These are phyloP conservation scores for Ctenoplectra terminalis DNA, from an alignment of 1,140 invertebrate species.

Conservation along the genomic window DNA sequence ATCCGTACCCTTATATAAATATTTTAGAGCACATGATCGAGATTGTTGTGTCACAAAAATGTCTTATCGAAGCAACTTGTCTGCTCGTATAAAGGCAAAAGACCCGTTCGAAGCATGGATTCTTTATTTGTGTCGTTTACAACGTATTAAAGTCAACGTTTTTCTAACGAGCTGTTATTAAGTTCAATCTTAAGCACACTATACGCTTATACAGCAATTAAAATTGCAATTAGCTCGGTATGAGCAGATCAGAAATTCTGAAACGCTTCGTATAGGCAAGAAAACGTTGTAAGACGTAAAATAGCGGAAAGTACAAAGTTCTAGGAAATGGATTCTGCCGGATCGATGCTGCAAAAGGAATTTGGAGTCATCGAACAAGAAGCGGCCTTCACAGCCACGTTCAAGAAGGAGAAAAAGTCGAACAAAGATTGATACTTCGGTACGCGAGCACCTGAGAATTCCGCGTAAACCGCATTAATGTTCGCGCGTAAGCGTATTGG, in stretches of 20 bases:
- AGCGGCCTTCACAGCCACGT: background rate
- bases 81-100: background rate
- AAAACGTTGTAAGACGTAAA: background rate
- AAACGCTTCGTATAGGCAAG: background rate
- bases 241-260: too few relatives aligned
- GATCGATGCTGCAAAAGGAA: background rate
- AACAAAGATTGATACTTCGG: slow-evolving; percentile 24
- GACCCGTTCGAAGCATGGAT: background rate
- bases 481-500: slow-evolving; percentile 51
- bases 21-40: background rate
- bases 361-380: background rate
- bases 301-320: background rate
- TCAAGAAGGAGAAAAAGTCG: slow-evolving; percentile 11
- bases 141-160: background rate
- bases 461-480: slow-evolving; percentile 42
- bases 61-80: background rate
- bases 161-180: too few relatives aligned
- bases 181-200: too few relatives aligned
- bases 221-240: too few relatives aligned
- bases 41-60: background rate
- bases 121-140: background rate
- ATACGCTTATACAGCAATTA: too few relatives aligned
- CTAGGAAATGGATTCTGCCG: background rate
- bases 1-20: background rate
- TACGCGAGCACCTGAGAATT: slow-evolving; percentile 31